Percentiles rank a stretch among this genome's conserved stretches.
These are phyloP conservation scores for Bagarius yarrelli DNA, from an alignment of 2,113 vertebrate genomes.

Conservation along the genomic window DNA sequence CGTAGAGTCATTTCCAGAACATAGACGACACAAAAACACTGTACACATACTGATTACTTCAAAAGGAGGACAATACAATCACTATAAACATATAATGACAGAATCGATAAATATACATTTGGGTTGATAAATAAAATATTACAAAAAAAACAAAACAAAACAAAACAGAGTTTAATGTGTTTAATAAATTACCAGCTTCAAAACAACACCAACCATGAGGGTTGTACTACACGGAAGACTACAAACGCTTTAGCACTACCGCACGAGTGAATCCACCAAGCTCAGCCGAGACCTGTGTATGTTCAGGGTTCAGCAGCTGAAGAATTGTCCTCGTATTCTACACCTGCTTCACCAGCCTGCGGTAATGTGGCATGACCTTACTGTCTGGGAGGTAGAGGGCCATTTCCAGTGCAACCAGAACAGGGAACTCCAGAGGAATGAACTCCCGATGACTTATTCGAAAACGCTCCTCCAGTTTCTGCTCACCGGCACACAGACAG, in stretches of 20 bases:
- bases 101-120: constrained; percentile 34
- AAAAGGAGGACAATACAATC: constrained; percentile 22
- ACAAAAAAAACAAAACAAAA: background rate
- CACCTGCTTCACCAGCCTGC: constrained; percentile 87
- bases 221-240: constrained; percentile 22
- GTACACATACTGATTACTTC: constrained; percentile 26
- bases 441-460: constrained; percentile 90
- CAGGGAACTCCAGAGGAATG: constrained; percentile 89
- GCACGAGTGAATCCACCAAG: background rate
- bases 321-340: constrained; percentile 57
- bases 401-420: constrained; percentile 95
- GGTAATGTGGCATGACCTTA: constrained; percentile 96
- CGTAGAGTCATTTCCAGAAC: constrained; percentile 66
- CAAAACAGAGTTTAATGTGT: background rate
- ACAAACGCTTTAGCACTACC: background rate
- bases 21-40: constrained; percentile 47
- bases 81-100: background rate
- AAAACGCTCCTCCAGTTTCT: constrained; percentile 97
- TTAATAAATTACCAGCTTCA: constrained; percentile 1
- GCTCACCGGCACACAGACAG: constrained; percentile 1
- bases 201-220: constrained; percentile 5
- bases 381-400: constrained; percentile 93
- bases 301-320: background rate
- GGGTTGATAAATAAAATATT: constrained; percentile 36
- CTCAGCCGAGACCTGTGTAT: background rate